Evolutionary conservation across 1,140 invertebrate species (phyloP).

Genomic region (Orchesella cincta): DNA sequence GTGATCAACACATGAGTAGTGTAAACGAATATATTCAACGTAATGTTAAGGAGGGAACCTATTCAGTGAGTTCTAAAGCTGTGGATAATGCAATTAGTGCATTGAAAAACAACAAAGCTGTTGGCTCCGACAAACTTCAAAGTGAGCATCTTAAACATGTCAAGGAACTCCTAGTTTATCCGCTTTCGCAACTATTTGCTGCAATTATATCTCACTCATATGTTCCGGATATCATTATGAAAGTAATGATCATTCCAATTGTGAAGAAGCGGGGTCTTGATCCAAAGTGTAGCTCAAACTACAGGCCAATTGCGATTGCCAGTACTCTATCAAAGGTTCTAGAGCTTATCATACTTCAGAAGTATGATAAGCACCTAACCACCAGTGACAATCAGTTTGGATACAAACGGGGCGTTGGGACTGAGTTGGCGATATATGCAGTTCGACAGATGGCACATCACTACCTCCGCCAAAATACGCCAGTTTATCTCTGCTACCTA

Average conservation of each 20-base stretch:
- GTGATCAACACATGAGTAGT: background rate
- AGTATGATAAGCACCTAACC: background rate
- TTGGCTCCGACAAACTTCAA: background rate
- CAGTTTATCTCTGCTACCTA: slow-evolving; percentile 8
- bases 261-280: background rate
- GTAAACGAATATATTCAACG: background rate
- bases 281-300: background rate
- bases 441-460: background rate
- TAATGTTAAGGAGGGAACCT: too few species aligned
- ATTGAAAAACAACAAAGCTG: background rate
- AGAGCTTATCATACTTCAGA: background rate
- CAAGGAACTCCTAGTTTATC: too few species aligned
- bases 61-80: too few species aligned
- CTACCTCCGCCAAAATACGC: background rate
- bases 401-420: background rate
- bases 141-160: background rate
- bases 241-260: background rate
- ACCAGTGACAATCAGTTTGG: slow-evolving; percentile 21
- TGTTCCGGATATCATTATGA: background rate
- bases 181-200: background rate
- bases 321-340: slow-evolving; percentile 1
- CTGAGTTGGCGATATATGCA: background rate
- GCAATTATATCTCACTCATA: background rate
- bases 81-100: too few species aligned
- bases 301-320: slow-evolving; percentile 4